Conservation (phyloP, 2,113 vertebrate genomes). For the Lucifuga dentata region DNA sequence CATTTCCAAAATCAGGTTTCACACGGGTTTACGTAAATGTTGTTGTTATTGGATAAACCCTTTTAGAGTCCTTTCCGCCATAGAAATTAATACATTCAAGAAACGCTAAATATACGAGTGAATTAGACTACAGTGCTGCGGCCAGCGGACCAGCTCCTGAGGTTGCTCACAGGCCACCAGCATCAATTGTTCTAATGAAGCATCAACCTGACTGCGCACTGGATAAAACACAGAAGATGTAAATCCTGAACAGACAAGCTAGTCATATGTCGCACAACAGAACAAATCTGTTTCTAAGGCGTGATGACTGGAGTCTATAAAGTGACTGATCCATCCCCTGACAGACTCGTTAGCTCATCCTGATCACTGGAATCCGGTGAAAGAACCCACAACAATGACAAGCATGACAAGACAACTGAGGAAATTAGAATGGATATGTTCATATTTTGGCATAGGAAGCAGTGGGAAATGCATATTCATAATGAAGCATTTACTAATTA, state of each 20-base stretch:
- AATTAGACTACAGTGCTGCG: constrained; percentile 42
- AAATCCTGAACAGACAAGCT: constrained; percentile 18
- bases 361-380: constrained; percentile 16
- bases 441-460: constrained; percentile 64
- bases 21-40: too few species aligned
- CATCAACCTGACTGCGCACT: constrained; percentile 41
- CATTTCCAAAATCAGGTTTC: too few species aligned
- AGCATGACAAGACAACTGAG: constrained; percentile 63
- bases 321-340: not conserved
- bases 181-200: constrained; percentile 59
- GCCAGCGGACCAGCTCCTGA: constrained; percentile 54
- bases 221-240: constrained; percentile 12
- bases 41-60: too few species aligned
- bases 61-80: too few species aligned
- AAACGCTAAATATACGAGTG: too few species aligned
- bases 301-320: not conserved
- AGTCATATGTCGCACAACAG: constrained; percentile 13
- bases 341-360: constrained; percentile 7
- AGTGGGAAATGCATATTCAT: constrained; percentile 75
- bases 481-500: constrained; percentile 73
- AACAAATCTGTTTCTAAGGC: not conserved
- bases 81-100: too few species aligned
- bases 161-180: constrained; percentile 53
- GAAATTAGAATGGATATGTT: constrained; percentile 72
- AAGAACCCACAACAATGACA: constrained; percentile 34